Base-by-base conservation (phyloP, 2,797 vertebrate genomes). In the Ctenopoma multispine region DNA sequence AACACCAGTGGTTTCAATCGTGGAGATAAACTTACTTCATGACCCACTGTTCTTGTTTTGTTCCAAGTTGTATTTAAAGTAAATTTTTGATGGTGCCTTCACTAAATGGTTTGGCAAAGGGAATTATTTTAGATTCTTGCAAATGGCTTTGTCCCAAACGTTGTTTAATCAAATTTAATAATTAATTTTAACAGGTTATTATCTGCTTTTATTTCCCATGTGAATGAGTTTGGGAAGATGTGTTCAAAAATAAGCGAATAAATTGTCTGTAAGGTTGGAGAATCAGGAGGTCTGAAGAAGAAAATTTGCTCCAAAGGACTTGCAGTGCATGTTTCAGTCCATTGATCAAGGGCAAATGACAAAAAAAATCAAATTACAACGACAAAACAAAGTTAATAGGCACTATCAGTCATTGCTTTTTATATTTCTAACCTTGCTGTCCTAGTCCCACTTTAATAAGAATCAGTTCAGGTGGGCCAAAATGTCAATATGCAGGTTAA, bases 31-130 rank as follows among this genome's bases (percentile, higher is more conserved):
- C 87, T 90, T 85, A 81, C 88, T 92, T 72, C 65, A 80, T 56
- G 79, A 91, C 77, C 86, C 78, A 81, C 89, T 89, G 84, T 86
- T 92, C 81, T 88, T 91, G 83, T 91, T 88, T 92, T 91, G 75
- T 85, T 91, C 86, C 74, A 86, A 80, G 73, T 88, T 84, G 69
- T 83, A 89, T 92, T 87, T 84, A 81, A 87, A 88, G 87, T 86
- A 87, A 54, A 87, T 93, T 89, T 88, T 82, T 77, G 54, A 83
- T 79, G 55, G 49, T 63, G 75, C 68, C 77, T 72, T 80, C 75
- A 68, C 80, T 86, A 83, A 89, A 77, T 65, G 57, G 68, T 72
- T 90, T 83, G 65, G 77, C 65, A 73, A 81, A 79, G 76, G 62
- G 70, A 84, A 80, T 85, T 69, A 62, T 82, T 87, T 80, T 50